These are phyloP conservation scores for Dasypolia templi DNA, from an alignment of 2,888 invertebrate species.

Conservation along the genomic window DNA sequence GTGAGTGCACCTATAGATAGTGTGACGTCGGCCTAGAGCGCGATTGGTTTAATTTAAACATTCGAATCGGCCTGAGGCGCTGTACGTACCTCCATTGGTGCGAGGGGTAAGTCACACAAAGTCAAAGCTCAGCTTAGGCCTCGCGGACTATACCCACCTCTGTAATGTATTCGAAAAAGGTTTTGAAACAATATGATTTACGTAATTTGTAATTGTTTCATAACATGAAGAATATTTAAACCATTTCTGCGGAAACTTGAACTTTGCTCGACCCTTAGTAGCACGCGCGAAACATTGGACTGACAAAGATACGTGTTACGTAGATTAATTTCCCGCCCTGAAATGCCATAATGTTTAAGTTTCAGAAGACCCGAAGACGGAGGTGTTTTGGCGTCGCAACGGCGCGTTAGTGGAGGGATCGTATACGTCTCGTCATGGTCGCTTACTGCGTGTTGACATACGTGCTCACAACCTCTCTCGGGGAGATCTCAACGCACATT, in stretches of 20 bases:
- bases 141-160: background rate
- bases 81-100: too few species aligned
- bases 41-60: too few species aligned
- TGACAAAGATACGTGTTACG: too few species aligned
- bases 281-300: too few species aligned
- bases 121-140: too few species aligned
- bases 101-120: too few species aligned
- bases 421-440: conserved; percentile 59
- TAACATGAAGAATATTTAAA: background rate
- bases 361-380: conserved; percentile 75
- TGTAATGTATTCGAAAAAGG: background rate
- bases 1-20: too few species aligned
- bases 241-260: background rate
- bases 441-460: conserved; percentile 70
- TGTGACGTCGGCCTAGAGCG: too few species aligned
- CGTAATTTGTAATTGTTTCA: background rate
- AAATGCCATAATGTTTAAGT: background rate
- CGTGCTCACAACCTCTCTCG: conserved; percentile 74
- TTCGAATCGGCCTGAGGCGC: too few species aligned
- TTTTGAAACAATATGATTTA: background rate
- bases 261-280: background rate
- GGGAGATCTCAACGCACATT: conserved; percentile 79
- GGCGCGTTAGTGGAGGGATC: conserved; percentile 70
- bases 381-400: conserved; percentile 83
- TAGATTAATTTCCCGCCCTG: background rate